phyloP scores from a whole-genome alignment of 2,113 vertebrate species.

The Hemibagrus wyckioides region DNA sequence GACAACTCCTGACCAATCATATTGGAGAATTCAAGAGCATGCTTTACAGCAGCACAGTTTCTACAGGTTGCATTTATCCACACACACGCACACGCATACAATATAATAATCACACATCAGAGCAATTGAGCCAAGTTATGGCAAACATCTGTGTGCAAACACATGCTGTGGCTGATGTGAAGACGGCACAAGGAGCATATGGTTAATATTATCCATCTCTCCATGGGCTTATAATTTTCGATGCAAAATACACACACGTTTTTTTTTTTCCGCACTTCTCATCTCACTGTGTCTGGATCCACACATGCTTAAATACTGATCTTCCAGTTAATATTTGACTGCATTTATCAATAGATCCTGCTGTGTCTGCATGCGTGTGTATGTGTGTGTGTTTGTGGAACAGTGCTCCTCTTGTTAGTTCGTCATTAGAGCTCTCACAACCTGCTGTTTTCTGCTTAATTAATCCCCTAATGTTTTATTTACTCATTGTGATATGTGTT shows the following conservation, averaged over 20 bases:
- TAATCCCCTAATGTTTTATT: constrained; percentile 76
- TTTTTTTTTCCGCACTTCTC: neutral
- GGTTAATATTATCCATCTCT: constrained; percentile 35
- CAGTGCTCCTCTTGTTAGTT: constrained; percentile 67
- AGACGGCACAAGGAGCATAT: constrained; percentile 2
- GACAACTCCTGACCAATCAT: neutral
- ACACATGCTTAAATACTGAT: constrained; percentile 1
- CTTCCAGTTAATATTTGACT: neutral
- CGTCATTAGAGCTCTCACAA: constrained; percentile 72
- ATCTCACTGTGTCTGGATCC: neutral
- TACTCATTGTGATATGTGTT: constrained; percentile 67
- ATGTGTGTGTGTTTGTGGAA: neutral
- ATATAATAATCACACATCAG: neutral
- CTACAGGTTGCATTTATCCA: neutral
- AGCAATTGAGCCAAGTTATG: constrained; percentile 8
- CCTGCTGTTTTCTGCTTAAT: constrained; percentile 76
- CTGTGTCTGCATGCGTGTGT: constrained; percentile 11
- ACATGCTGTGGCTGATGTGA: constrained; percentile 5
- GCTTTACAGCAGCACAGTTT: neutral
- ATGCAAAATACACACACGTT: constrained; percentile 3
- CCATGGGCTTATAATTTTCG: neutral
- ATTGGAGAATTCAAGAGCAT: neutral
- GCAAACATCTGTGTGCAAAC: constrained; percentile 18
- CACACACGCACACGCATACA: neutral
- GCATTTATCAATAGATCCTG: constrained; percentile 14